Evolutionary conservation across 2,113 vertebrate species (phyloP).

Genomic region (Eulacestoma nigropectus): DNA sequence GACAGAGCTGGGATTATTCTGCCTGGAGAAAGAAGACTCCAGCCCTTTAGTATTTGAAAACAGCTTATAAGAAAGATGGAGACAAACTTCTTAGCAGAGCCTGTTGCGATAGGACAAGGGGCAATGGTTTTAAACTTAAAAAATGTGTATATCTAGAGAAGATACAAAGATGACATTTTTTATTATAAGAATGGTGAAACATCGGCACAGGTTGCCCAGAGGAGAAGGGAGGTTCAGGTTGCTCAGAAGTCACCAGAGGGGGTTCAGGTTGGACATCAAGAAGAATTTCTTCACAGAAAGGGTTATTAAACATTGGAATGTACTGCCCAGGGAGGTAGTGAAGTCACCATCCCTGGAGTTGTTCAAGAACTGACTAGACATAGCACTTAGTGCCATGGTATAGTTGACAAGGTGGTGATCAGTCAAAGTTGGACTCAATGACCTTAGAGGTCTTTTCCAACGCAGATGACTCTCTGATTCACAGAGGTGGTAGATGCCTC

Average conservation of each 20-base stretch:
- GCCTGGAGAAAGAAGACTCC: background rate
- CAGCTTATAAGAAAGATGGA: background rate
- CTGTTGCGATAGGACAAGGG: background rate
- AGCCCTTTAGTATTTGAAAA: background rate
- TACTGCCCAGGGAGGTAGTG: background rate
- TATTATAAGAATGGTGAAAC: background rate
- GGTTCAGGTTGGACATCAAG: background rate
- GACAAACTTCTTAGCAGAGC: background rate
- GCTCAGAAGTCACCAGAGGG: background rate
- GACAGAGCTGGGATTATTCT: background rate
- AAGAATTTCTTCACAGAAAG: background rate
- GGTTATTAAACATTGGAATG: background rate
- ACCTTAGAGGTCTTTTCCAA: background rate
- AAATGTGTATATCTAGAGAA: background rate
- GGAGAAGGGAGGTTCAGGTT: background rate
- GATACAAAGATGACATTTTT: background rate
- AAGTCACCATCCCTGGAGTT: background rate
- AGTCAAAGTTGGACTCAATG: background rate
- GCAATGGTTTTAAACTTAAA: background rate
- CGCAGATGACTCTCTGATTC: background rate
- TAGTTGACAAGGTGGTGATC: background rate
- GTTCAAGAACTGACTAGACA: background rate
- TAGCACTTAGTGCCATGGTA: background rate
- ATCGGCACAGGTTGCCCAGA: background rate
- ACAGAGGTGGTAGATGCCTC: background rate